Evolutionary conservation across 2,888 invertebrate genomes (phyloP).

Genomic region (Agonopterix subpropinquella): DNA sequence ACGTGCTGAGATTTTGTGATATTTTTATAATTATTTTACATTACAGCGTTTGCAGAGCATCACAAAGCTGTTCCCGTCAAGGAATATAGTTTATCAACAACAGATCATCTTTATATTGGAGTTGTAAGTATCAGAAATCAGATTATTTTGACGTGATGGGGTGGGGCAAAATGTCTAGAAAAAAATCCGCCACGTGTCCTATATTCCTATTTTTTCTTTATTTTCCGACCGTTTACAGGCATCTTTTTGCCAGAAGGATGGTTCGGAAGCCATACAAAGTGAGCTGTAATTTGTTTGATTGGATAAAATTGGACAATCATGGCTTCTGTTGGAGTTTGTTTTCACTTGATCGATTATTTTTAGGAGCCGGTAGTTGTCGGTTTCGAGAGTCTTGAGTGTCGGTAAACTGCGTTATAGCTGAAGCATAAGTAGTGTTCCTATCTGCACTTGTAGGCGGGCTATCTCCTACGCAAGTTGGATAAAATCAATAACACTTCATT

Average conservation of each 20-base stretch:
- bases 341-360: slow-evolving; percentile 48
- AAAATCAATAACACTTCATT: no score
- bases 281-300: not conserved
- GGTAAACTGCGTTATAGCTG: no score
- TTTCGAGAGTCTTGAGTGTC: slow-evolving; percentile 9
- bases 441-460: not conserved
- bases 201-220: slow-evolving; percentile 35
- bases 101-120: slow-evolving; percentile 35
- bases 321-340: slow-evolving; percentile 27
- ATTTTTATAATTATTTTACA: slow-evolving; percentile 59
- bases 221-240: slow-evolving; percentile 17
- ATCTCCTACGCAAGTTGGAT: no score
- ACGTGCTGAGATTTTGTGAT: slow-evolving; percentile 72
- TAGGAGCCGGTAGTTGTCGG: slow-evolving; percentile 21
- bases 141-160: slow-evolving; percentile 61
- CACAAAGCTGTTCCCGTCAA: slow-evolving; percentile 34
- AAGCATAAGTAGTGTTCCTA: not conserved
- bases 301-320: not conserved
- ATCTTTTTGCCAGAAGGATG: no score
- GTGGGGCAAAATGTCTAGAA: slow-evolving; percentile 68
- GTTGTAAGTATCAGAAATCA: slow-evolving; percentile 44
- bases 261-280: not conserved
- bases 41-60: slow-evolving; percentile 44
- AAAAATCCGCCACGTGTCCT: slow-evolving; percentile 71
- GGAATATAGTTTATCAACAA: slow-evolving; percentile 43